Evolutionary conservation across 2,888 invertebrate genomes (phyloP).

Genomic region (Xestia c-nigrum): DNA sequence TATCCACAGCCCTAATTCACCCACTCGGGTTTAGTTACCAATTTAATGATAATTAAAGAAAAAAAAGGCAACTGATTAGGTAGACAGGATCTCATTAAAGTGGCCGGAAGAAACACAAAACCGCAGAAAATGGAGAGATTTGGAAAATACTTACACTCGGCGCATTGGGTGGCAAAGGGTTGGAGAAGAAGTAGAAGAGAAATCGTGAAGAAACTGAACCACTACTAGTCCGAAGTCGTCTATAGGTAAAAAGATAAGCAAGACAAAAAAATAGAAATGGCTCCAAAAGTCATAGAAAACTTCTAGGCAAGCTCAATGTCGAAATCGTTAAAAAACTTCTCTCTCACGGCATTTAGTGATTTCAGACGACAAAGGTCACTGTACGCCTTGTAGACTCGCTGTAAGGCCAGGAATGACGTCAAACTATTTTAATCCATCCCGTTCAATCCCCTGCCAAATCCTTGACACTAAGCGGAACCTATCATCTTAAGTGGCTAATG

Average conservation of each 20-base stretch:
- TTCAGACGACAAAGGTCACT: neutral
- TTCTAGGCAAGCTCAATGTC: too few species aligned
- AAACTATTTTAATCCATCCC: conserved; percentile 28
- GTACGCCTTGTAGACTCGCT: neutral
- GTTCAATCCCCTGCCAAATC: conserved; percentile 44
- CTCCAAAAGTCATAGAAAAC: neutral
- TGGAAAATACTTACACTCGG: too few species aligned
- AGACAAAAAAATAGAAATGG: neutral
- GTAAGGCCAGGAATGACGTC: conserved; percentile 25
- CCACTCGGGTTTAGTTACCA: too few species aligned
- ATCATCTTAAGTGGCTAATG: conserved; percentile 6
- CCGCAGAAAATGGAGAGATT: too few species aligned
- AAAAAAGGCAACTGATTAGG: too few species aligned
- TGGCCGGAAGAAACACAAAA: too few species aligned
- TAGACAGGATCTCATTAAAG: too few species aligned
- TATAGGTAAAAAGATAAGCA: neutral
- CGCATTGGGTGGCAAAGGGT: too few species aligned
- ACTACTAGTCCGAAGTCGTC: neutral
- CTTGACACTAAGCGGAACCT: conserved; percentile 28
- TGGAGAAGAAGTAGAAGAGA: too few species aligned
- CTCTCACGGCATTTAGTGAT: neutral
- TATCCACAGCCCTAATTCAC: too few species aligned
- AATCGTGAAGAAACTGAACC: neutral
- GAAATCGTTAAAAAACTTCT: neutral
- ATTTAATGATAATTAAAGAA: neutral